Evolutionary conservation across 2,888 invertebrate species (phyloP), one percentile per base, ranked within the genome.

Genomic region (Belgica antarctica): DNA sequence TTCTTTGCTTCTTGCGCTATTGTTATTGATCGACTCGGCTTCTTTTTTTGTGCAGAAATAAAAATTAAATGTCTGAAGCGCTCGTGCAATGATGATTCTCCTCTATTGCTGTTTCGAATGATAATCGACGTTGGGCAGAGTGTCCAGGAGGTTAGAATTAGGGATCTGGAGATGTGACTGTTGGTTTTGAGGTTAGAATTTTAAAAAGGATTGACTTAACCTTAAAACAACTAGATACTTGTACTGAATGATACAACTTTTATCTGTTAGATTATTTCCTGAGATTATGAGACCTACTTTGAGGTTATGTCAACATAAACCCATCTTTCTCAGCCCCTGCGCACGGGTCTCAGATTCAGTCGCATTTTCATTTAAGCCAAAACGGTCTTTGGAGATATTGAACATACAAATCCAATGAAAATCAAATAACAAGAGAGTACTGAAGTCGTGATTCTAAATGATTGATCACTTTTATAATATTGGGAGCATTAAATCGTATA

Each of bases 391-490:
- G 8, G 59, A 59, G 27, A 59, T 12, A 59, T 59, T 59, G 22
- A 22, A 52, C 10, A 25, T 27, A 25, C 25, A 59, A 59, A 59
- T 27, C 59, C 27, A n/a, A 59, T 12, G 59, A 59, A 57, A 59
- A 27, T 27, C 25, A 59, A 59, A 59, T 19, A 59, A 59, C 59
- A 19, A 59, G 59, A 7, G 52, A 8, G 24, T 19, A 46, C 36
- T 34, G n/a, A 47, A 52, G 52, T 68, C 68, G 68, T 68, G 68
- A 68, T 68, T 52, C 5, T 24, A 15, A 52, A 68, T 68, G 68
- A 68, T 68, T 68, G 68, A 68, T 68, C 68, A 34, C 68, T 57
- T 68, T 66, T 57, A 19, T 25, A 59, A 59, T 19, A 59, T 59
- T 19, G 59, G 12, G 59, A 59, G 25, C 15, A 59, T 59, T 25